phyloP scores from a whole-genome alignment of 2,888 invertebrate species.

The Creontiades dilutus region DNA sequence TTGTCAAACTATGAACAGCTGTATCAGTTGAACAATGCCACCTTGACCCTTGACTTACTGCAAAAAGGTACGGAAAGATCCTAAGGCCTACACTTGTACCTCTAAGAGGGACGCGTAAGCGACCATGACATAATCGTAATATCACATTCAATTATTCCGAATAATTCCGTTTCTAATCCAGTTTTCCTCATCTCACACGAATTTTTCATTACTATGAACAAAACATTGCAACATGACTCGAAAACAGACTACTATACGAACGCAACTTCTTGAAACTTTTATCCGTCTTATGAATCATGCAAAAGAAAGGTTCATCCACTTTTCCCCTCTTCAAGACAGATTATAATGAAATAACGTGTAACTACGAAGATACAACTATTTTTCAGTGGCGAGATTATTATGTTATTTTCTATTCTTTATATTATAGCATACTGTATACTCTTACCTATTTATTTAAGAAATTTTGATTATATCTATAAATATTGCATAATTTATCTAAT shows the following conservation, averaged over 20 bases:
- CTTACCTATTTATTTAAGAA: conserved; percentile 59
- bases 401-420: conserved; percentile 59
- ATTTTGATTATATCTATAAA: conserved; percentile 37
- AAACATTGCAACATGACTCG: background rate
- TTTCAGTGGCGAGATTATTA: conserved; percentile 59
- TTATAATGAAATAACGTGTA: background rate
- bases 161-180: conserved; percentile 4
- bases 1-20: conserved; percentile 23
- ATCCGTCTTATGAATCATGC: conserved; percentile 12
- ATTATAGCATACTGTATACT: conserved; percentile 38
- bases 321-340: background rate
- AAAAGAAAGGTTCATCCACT: background rate
- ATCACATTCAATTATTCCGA: background rate
- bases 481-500: conserved; percentile 41
- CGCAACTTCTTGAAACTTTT: background rate
- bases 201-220: background rate
- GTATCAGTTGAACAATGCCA: conserved; percentile 27
- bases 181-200: background rate
- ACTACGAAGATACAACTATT: conserved; percentile 33
- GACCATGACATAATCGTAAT: conserved; percentile 40
- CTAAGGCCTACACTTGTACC: conserved; percentile 13
- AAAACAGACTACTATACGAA: background rate
- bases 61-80: background rate
- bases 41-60: background rate
- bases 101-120: conserved; percentile 28